Conservation (phyloP, 2,113 vertebrate species). For the Solenodon paradoxus region DNA sequence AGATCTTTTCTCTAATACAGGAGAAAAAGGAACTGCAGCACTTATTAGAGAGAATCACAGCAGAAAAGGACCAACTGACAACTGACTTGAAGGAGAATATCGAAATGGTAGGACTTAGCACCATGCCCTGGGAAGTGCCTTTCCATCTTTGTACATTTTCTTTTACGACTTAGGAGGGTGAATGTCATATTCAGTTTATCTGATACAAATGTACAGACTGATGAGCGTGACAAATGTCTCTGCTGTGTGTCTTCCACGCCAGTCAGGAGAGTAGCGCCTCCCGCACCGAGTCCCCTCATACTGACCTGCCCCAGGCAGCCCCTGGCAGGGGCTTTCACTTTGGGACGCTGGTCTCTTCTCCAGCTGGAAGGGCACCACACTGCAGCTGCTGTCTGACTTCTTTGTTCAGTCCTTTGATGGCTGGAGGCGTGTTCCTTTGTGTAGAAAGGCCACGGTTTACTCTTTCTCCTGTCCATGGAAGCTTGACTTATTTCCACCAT, state of each 20-base stretch:
- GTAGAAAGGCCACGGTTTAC: background rate
- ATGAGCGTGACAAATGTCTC: background rate
- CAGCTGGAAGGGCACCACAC: too few species aligned
- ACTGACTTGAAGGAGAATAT: constrained; percentile 66
- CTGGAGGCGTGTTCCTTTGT: background rate
- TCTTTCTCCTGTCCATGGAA: background rate
- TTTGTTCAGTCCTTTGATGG: background rate
- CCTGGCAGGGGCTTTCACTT: too few species aligned
- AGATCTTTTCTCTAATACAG: constrained; percentile 56
- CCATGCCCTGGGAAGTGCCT: background rate
- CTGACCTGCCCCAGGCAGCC: too few species aligned
- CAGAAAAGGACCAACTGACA: constrained; percentile 68
- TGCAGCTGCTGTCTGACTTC: too few species aligned
- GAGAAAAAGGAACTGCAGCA: constrained; percentile 73
- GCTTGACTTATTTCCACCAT: too few species aligned
- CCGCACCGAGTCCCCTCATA: too few species aligned
- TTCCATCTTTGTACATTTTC: background rate
- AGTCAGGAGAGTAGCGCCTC: background rate
- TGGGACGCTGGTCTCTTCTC: too few species aligned
- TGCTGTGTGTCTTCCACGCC: background rate
- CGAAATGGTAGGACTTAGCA: constrained; percentile 63
- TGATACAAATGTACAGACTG: too few species aligned
- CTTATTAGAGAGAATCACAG: constrained; percentile 53
- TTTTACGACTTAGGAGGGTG: background rate
- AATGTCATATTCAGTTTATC: background rate